Base-by-base conservation (phyloP, 2,888 invertebrate genomes). In the Spisula solida region DNA sequence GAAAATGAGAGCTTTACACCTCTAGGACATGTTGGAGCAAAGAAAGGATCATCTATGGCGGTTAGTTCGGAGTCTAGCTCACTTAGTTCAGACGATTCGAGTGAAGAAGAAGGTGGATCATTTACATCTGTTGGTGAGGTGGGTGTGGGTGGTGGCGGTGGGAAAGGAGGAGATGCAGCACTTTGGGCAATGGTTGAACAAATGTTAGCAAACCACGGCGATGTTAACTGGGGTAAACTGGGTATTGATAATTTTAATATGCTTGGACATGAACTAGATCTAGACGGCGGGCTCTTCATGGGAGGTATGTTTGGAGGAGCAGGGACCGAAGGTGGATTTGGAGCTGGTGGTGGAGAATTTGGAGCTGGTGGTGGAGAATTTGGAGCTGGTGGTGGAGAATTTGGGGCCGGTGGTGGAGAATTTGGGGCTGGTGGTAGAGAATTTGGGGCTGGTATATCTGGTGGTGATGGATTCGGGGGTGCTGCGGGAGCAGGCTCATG, bases 241-340 rank as follows among this genome's bases (percentile, higher is more conserved):
- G 90, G 90, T 8, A 86, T 88, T 66, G 86, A 90, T 29, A 88
- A 90, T 81, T 86, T 84, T 31, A 84, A 88, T 29, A 81, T 88
- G 86, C 31, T 87, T 60, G 87, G 87, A 47, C 14, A 82, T 48
- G 78, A 56, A 34, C 34, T 80, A 16, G 84, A 86, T 47, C 70
- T 78, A 12, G 90, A 90, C 47, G 75, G 56, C 14, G 81, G 82
- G 20, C 8, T 87, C 18, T 51, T 87, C 20, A n/a, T 47, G 12
- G 88, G 81, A 8, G 87, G 83, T 75, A 29, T 55, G 34, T 75
- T 34, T 14, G 75, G 75, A 75, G 75, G 16, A 1, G 14, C 25
- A n/a, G 75, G 75, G 0, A 29, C 48, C 16, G 80, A 4, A 25
- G 75, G 83, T 29, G 82, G 82, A 29, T 66, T 66, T 51, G 48